Percentiles rank a stretch among this genome's conserved stretches.
Conservation (phyloP, 2,888 invertebrate genomes). For the Leptinotarsa tumamoca region DNA sequence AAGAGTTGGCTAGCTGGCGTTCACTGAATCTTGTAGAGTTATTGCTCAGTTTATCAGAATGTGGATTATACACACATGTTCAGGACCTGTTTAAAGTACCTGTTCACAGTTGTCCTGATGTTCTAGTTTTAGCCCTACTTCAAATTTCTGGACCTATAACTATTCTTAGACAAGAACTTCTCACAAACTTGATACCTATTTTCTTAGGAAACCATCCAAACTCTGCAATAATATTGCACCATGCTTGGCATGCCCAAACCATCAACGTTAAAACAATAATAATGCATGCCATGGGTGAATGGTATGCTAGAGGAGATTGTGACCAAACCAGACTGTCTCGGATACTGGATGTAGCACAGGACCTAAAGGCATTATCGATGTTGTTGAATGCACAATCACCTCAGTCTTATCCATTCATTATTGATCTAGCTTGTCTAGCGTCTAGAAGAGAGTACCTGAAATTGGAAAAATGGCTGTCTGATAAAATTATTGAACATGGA, state of each 20-base stretch:
- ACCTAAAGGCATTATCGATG: conserved; percentile 90
- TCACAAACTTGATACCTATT: conserved; percentile 89
- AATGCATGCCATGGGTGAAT: conserved; percentile 97
- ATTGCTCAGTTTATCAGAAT: conserved; percentile 87
- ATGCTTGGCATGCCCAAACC: conserved; percentile 91
- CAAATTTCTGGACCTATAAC: conserved; percentile 88
- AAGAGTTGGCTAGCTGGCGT: conserved; percentile 93
- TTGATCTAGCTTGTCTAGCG: conserved; percentile 97
- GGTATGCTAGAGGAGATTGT: conserved; percentile 92
- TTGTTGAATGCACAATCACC: conserved; percentile 87
- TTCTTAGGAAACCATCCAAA: conserved; percentile 97
- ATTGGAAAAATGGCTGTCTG: conserved; percentile 97
- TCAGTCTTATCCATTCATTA: conserved; percentile 90
- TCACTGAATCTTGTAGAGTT: conserved; percentile 92
- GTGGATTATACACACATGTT: conserved; percentile 84
- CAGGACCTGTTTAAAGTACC: conserved; percentile 94
- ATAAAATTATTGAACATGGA: conserved; percentile 96
- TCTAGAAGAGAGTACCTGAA: conserved; percentile 95
- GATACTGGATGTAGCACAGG: conserved; percentile 97
- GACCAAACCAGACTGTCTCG: conserved; percentile 91
- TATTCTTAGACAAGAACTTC: conserved; percentile 84
- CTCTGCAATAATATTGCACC: conserved; percentile 94
- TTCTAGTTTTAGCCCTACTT: conserved; percentile 87
- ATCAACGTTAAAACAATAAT: conserved; percentile 82
- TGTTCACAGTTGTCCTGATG: conserved; percentile 93